A percentile compares a stretch with the other conserved stretches of the same genome.
Conservation (phyloP, 1,140 invertebrate species). For the Nymphalis io region DNA sequence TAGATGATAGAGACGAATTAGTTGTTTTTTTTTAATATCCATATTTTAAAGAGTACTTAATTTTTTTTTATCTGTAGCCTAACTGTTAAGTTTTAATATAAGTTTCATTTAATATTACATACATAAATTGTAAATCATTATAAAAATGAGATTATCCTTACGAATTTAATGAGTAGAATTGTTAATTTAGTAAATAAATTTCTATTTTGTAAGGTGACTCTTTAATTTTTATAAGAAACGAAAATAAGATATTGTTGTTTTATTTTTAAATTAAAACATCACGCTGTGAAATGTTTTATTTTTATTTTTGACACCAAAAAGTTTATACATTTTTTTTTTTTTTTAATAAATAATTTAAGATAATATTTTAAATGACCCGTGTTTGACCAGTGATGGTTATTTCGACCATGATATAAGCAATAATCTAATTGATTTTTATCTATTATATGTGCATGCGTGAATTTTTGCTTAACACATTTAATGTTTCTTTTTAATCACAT, state of each 20-base stretch:
- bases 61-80: conserved; percentile 20
- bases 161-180: conserved; percentile 24
- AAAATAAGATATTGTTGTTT: conserved; percentile 24
- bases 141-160: conserved; percentile 33
- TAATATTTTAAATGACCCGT: neutral
- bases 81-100: conserved; percentile 22
- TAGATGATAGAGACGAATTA: neutral
- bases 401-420: neutral
- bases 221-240: conserved; percentile 17
- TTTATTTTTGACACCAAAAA: conserved; percentile 30
- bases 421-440: neutral
- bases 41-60: conserved; percentile 32
- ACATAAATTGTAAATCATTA: conserved; percentile 14
- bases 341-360: neutral
- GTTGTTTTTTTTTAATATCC: conserved; percentile 11
- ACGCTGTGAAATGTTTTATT: conserved; percentile 45
- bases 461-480: conserved; percentile 45
- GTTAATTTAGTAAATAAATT: conserved; percentile 20
- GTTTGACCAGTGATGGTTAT: neutral
- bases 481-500: conserved; percentile 38
- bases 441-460: conserved; percentile 43
- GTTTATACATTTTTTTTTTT: neutral
- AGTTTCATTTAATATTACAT: conserved; percentile 17
- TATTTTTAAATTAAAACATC: conserved; percentile 39
- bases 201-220: conserved; percentile 18